phyloP scores from a whole-genome alignment of 1,140 invertebrate species.

The Babylonia areolata region DNA sequence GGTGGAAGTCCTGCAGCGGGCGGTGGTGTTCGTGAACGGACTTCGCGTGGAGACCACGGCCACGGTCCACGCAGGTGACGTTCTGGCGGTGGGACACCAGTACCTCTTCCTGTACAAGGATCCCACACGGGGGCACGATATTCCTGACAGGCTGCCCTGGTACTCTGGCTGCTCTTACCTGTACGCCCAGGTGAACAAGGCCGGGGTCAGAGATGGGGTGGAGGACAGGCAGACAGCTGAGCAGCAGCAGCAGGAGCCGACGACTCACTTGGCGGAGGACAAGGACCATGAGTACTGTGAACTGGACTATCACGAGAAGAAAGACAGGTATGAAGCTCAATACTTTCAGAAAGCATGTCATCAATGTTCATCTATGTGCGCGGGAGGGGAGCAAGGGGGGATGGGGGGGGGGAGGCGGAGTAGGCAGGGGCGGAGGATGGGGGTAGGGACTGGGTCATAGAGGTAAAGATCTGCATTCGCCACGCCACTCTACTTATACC shows the following conservation, averaged over 20 bases:
- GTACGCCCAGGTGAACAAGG: constrained; percentile 11
- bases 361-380: too few relatives aligned
- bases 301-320: background rate
- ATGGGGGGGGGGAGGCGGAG: too few relatives aligned
- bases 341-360: too few relatives aligned
- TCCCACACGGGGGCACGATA: constrained; percentile 61
- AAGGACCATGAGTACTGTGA: constrained; percentile 14
- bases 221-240: background rate
- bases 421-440: too few relatives aligned
- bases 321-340: background rate
- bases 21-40: constrained; percentile 60
- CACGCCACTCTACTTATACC: too few relatives aligned
- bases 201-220: too few relatives aligned
- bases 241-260: background rate
- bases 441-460: too few relatives aligned
- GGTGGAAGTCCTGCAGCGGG: constrained; percentile 51
- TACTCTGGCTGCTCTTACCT: constrained; percentile 30
- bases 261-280: background rate
- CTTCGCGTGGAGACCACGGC: constrained; percentile 43
- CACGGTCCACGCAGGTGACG: constrained; percentile 60
- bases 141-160: constrained; percentile 64
- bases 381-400: too few relatives aligned
- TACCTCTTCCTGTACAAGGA: constrained; percentile 71
- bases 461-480: too few relatives aligned
- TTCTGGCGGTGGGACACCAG: constrained; percentile 63